Conservation (phyloP, 2,888 invertebrate genomes). For the Neoitamus cyanurus region DNA sequence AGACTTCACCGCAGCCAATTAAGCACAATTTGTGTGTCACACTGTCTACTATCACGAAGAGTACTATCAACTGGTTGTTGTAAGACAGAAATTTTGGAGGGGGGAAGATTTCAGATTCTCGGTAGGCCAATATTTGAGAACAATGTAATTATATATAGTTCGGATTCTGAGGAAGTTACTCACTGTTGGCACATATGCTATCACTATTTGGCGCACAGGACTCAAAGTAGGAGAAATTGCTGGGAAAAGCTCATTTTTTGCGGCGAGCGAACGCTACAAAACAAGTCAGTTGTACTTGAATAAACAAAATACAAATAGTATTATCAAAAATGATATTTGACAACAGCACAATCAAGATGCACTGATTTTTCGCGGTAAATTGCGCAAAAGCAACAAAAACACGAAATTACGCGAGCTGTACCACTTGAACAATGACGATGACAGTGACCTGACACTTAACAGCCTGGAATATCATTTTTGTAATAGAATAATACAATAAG, state of each 20-base stretch:
- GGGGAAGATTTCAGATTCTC: background rate
- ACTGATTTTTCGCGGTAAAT: background rate
- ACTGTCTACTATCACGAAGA: background rate
- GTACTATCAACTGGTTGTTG: background rate
- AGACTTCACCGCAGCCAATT: constrained; percentile 14
- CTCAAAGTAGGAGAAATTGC: background rate
- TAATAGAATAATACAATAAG: background rate
- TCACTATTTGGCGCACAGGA: background rate
- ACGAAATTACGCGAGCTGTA: background rate
- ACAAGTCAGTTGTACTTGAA: background rate
- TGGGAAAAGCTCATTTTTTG: background rate
- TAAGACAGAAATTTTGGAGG: background rate
- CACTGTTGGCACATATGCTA: background rate
- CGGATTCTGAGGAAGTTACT: background rate
- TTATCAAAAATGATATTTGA: background rate
- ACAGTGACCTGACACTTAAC: background rate
- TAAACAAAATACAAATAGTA: background rate
- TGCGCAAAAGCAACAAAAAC: background rate
- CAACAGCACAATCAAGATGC: background rate
- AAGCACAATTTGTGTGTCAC: constrained; percentile 25
- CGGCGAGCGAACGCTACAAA: background rate
- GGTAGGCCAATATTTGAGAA: background rate
- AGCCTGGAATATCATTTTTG: background rate
- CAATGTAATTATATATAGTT: background rate
- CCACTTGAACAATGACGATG: background rate